These are phyloP conservation scores for Resseliella maxima DNA, from an alignment of 2,888 invertebrate species.

Conservation along the genomic window DNA sequence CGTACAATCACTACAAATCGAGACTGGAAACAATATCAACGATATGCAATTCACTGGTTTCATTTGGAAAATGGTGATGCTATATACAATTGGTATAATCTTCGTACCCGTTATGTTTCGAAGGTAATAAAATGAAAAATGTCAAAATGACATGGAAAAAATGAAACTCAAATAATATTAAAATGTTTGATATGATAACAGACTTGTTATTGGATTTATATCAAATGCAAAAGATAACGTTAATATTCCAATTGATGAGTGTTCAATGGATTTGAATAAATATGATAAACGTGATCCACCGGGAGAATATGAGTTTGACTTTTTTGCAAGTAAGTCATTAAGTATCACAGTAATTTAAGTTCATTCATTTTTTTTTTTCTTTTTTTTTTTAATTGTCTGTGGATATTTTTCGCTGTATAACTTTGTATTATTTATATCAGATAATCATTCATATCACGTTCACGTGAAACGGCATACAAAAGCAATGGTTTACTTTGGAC, in stretches of 20 bases:
- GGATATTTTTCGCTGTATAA: too few relatives aligned
- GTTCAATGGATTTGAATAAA: conserved; percentile 45
- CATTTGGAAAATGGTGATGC: conserved; percentile 77
- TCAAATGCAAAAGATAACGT: conserved; percentile 66
- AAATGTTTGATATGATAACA: conserved; percentile 62
- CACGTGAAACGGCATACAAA: conserved; percentile 70
- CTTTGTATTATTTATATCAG: neutral
- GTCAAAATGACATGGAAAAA: neutral
- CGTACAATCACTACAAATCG: conserved; percentile 75
- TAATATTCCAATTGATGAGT: conserved; percentile 14
- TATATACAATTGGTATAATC: conserved; percentile 74
- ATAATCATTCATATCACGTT: conserved; percentile 67
- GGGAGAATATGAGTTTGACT: neutral
- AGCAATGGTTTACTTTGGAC: conserved; percentile 72
- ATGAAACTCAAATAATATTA: neutral
- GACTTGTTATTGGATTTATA: conserved; percentile 74
- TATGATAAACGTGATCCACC: neutral
- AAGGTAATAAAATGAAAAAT: conserved; percentile 69
- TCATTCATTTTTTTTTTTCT: neutral
- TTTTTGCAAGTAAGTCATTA: conserved; percentile 17
- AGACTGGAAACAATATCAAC: conserved; percentile 76
- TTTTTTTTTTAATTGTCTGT: neutral
- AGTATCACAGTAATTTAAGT: neutral
- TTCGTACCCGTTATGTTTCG: conserved; percentile 74
- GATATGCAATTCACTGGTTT: conserved; percentile 78